Conservation (phyloP, 2,113 vertebrate genomes). For the Cygnus atratus region DNA sequence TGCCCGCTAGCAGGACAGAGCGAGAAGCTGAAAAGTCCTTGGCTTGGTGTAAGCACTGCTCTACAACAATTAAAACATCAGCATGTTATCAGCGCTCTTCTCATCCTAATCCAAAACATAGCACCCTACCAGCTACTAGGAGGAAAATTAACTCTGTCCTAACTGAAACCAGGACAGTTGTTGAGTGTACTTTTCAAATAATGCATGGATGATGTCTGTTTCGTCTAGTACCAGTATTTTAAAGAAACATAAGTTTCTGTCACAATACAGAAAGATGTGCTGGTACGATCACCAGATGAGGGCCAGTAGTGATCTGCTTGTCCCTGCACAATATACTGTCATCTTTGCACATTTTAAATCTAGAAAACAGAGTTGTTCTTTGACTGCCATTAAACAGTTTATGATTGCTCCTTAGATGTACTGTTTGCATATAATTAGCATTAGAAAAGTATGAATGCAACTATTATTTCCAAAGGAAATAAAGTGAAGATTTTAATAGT, state of each 20-base stretch:
- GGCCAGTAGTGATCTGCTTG: no score
- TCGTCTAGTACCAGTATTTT: neutral
- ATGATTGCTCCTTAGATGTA: neutral
- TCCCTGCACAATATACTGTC: neutral
- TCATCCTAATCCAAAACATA: no score
- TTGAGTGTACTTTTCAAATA: neutral
- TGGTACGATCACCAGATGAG: neutral
- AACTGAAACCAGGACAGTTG: no score
- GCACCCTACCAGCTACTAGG: no score
- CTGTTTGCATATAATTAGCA: slow-evolving; percentile 6
- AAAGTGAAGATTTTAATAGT: neutral
- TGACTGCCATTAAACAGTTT: neutral
- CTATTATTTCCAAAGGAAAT: slow-evolving; percentile 5
- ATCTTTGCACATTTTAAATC: neutral
- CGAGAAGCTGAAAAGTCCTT: no score
- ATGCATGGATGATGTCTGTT: neutral
- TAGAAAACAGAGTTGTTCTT: neutral
- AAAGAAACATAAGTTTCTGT: neutral
- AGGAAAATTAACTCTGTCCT: no score
- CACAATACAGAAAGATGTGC: neutral
- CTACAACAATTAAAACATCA: no score
- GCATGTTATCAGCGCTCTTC: no score
- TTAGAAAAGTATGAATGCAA: neutral
- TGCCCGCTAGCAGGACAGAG: no score
- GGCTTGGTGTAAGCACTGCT: no score